Evolutionary conservation across 2,888 invertebrate species (phyloP).

Genomic region (Apodemia mormo): DNA sequence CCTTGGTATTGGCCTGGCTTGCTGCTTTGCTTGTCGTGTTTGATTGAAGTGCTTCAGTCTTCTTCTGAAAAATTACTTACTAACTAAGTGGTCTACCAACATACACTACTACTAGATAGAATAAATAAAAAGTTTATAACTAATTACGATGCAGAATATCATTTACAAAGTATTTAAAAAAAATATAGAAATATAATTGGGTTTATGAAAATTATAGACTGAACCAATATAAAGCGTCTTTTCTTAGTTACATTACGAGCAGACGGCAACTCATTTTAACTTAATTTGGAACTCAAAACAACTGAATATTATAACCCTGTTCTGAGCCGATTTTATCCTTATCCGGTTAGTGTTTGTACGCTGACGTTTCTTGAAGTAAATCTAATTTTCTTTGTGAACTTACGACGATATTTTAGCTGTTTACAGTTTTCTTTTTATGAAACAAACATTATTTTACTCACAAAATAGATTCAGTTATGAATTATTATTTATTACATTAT

Average conservation of each 20-base stretch:
- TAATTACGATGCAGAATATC: too few species aligned
- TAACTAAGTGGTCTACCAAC: too few species aligned
- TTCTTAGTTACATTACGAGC: neutral
- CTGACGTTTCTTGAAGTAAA: slow-evolving; percentile 10
- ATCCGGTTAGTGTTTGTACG: slow-evolving; percentile 3
- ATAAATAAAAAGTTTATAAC: too few species aligned
- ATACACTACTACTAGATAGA: too few species aligned
- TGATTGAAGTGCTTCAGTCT: too few species aligned
- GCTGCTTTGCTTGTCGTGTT: too few species aligned
- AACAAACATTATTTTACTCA: neutral
- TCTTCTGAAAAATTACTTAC: too few species aligned
- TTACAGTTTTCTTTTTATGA: slow-evolving; percentile 3
- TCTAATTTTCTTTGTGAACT: neutral
- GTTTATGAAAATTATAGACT: neutral
- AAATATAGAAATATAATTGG: neutral
- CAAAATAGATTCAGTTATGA: neutral
- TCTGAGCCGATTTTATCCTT: slow-evolving; percentile 8
- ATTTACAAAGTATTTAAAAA: too few species aligned
- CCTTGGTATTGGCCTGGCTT: too few species aligned
- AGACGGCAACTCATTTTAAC: neutral
- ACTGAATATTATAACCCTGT: slow-evolving; percentile 12
- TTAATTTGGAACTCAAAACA: slow-evolving; percentile 7
- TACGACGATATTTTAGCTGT: neutral
- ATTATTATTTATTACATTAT: neutral
- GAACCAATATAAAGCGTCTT: neutral